Conservation (phyloP, 2,113 vertebrate species). For the Dipodomys merriami region DNA sequence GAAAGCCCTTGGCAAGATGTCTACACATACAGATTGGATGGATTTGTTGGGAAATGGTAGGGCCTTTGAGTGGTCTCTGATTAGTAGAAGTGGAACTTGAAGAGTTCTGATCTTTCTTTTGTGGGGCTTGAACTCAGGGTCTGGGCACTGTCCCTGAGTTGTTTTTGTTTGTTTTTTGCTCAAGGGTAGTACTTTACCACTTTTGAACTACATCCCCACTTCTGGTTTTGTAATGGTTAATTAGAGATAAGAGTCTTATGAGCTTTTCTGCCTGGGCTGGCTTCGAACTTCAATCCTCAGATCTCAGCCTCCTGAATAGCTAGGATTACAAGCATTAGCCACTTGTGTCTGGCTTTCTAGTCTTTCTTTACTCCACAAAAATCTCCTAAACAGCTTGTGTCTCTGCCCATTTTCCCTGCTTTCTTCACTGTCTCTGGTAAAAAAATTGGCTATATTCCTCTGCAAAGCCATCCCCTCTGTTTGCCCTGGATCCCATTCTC, state of each 20-base stretch:
- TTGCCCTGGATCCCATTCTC: background rate
- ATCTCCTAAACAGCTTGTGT: background rate
- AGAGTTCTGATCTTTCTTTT: background rate
- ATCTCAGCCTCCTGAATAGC: no score
- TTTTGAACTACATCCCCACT: no score
- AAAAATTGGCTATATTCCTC: background rate
- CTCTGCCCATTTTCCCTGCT: background rate
- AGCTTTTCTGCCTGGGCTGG: no score
- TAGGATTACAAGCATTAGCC: no score
- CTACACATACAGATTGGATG: background rate
- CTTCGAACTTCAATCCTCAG: no score
- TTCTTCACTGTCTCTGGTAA: background rate
- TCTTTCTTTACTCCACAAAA: background rate
- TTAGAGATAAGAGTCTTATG: no score
- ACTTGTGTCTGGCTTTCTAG: background rate
- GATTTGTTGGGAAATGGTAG: background rate
- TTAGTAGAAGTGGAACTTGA: background rate
- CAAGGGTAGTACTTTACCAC: no score
- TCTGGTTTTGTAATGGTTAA: no score
- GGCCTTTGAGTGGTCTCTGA: background rate
- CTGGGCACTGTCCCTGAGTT: no score
- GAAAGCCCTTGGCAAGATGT: background rate
- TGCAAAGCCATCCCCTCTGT: background rate
- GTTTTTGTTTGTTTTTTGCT: no score
- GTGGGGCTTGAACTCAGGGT: no score